A percentile compares a stretch with the other conserved stretches of the same genome.
Evolutionary conservation across 2,797 vertebrate genomes (phyloP).

Genomic region (Pangasius larnaudii): DNA sequence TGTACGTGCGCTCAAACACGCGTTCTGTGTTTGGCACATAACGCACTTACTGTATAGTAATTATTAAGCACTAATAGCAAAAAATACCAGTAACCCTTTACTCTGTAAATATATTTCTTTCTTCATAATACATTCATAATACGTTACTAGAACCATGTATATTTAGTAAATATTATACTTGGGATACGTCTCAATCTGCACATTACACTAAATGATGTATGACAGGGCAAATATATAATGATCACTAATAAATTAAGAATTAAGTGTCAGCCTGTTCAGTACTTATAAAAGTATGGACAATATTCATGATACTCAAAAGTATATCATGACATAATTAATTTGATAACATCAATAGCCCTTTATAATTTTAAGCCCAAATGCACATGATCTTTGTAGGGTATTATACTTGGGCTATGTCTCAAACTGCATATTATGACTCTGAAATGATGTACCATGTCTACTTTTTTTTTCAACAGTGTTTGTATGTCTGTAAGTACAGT

Average conservation of each 20-base stretch:
- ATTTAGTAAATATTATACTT: neutral
- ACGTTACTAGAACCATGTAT: neutral
- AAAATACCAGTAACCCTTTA: neutral
- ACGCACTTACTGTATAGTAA: neutral
- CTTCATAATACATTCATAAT: neutral
- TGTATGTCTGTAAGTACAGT: neutral
- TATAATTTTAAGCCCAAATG: neutral
- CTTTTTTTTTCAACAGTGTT: too few species aligned
- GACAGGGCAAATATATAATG: neutral
- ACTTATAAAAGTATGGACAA: neutral
- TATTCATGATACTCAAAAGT: neutral
- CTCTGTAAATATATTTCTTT: neutral
- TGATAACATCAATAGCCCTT: neutral
- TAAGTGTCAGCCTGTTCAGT: neutral
- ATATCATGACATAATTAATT: neutral
- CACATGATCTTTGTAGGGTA: neutral
- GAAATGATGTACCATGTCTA: neutral
- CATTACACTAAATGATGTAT: neutral
- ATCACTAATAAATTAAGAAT: neutral
- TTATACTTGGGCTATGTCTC: too few species aligned
- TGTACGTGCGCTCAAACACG: neutral
- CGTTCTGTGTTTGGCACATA: neutral
- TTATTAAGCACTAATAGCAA: neutral
- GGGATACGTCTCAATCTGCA: neutral
- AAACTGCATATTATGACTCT: neutral